These are phyloP conservation scores for Stegana nigrithorax DNA, from an alignment of 2,888 invertebrate genomes.

Conservation along the genomic window DNA sequence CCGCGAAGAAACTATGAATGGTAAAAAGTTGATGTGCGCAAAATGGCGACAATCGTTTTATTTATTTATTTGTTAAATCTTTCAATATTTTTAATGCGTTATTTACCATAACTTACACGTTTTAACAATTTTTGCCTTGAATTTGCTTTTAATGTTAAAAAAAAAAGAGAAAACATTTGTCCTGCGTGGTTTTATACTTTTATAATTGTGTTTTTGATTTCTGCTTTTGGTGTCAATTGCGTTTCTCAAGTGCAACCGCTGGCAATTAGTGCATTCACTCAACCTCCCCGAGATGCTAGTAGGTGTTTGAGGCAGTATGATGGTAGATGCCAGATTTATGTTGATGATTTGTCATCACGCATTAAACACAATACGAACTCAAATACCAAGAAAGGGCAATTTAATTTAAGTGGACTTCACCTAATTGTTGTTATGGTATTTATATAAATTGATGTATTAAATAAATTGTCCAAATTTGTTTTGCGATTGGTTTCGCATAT, in stretches of 20 bases:
- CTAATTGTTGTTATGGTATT: no score
- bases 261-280: background rate
- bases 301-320: background rate
- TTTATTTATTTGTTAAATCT: no score
- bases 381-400: no score
- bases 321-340: background rate
- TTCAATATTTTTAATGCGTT: no score
- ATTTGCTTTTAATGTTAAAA: background rate
- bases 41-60: background rate
- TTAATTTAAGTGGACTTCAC: no score
- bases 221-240: slow-evolving; percentile 60
- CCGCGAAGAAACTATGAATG: background rate
- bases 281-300: background rate
- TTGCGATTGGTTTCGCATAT: no score
- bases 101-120: no score
- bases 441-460: no score
- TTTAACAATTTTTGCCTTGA: slow-evolving; percentile 1
- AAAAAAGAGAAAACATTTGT: background rate
- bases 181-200: background rate
- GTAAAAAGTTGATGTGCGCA: background rate
- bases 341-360: no score
- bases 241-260: slow-evolving; percentile 47
- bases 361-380: background rate
- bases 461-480: no score
- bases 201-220: slow-evolving; percentile 22